Evolutionary conservation across 2,113 vertebrate species (phyloP).

Genomic region (Nerophis ophidion): DNA sequence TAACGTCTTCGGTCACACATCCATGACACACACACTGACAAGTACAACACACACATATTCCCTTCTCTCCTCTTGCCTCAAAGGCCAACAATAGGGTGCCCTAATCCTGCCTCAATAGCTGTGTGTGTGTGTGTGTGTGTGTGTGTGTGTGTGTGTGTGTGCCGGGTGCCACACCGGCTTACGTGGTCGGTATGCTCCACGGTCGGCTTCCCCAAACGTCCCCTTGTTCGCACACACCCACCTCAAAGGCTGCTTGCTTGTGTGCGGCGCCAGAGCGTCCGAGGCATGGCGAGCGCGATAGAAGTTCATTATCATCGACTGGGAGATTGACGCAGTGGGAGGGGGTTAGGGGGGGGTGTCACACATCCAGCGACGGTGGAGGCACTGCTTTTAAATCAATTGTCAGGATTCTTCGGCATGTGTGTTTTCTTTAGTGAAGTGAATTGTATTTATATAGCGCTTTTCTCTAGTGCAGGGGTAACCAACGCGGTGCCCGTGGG

Average conservation of each 20-base stretch:
- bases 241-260: constrained; percentile 60
- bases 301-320: constrained; percentile 66
- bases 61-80: constrained; percentile 63
- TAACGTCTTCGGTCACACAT: constrained; percentile 74
- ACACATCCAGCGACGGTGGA: constrained; percentile 20
- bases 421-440: no score
- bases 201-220: constrained; percentile 38
- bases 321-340: constrained; percentile 61
- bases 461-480: no score
- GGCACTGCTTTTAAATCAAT: constrained; percentile 21
- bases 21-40: constrained; percentile 55
- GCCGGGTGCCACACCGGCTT: constrained; percentile 41
- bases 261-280: constrained; percentile 60
- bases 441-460: no score
- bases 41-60: constrained; percentile 51
- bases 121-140: constrained; percentile 27
- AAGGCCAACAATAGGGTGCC: constrained; percentile 67
- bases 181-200: constrained; percentile 38
- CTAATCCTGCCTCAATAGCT: constrained; percentile 71
- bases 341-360: constrained; percentile 33
- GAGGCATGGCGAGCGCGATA: constrained; percentile 58
- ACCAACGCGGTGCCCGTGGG: no score
- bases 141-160: constrained; percentile 10
- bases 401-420: constrained; percentile 12
- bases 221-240: constrained; percentile 19